A percentile compares a stretch with the other conserved stretches of the same genome.
Evolutionary conservation across 2,113 vertebrate genomes (phyloP).

Genomic region (Gnathonemus echidnorhynchus): DNA sequence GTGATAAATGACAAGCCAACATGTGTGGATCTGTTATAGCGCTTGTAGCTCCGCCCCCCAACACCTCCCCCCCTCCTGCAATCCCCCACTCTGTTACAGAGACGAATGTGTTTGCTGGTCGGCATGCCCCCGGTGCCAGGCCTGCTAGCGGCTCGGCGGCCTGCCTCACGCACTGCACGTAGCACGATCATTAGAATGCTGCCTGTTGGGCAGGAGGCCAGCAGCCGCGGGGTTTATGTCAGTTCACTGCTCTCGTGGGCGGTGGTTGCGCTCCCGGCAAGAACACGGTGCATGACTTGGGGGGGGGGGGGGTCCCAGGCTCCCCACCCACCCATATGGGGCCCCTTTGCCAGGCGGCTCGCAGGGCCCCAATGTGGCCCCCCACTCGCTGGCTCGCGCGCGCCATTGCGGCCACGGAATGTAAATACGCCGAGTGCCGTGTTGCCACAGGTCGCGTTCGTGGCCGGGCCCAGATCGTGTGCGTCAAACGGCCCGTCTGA

Average conservation of each 20-base stretch:
- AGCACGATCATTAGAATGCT: conserved; percentile 65
- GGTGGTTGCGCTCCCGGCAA: background rate
- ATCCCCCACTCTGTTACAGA: conserved; percentile 8
- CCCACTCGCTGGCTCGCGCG: background rate
- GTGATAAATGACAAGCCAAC: background rate
- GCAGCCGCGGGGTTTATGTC: conserved; percentile 55
- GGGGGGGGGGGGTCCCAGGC: no score
- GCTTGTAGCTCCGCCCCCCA: background rate
- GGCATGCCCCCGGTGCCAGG: conserved; percentile 40
- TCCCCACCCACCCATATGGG: background rate
- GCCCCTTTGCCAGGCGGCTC: background rate
- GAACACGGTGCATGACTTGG: background rate
- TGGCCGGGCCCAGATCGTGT: background rate
- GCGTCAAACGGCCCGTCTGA: background rate
- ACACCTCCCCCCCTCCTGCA: background rate
- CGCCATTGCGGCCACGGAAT: background rate
- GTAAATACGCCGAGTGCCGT: background rate
- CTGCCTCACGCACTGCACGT: conserved; percentile 64
- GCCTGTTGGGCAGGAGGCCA: conserved; percentile 57
- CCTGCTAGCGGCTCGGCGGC: conserved; percentile 41
- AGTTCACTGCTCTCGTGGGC: conserved; percentile 43
- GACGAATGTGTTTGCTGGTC: conserved; percentile 46
- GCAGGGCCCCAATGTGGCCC: background rate
- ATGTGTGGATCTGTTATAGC: background rate
- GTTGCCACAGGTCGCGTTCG: background rate